Percentiles rank a stretch among this genome's conserved stretches.
Evolutionary conservation across 2,113 vertebrate species (phyloP).

Genomic region (Antigone vipio): DNA sequence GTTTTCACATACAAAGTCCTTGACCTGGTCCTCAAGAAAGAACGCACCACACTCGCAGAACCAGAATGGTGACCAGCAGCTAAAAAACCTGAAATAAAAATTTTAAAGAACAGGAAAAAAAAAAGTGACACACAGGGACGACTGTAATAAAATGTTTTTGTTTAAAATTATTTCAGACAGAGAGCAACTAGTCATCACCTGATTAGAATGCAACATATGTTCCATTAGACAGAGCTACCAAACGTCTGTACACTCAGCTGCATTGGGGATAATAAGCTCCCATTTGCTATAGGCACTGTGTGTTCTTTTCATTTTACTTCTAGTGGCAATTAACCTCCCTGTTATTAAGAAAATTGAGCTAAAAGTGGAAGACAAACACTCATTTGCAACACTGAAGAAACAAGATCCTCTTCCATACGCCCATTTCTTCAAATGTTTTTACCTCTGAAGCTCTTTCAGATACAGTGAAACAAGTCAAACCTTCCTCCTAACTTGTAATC

Average conservation of each 20-base stretch:
- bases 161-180: background rate
- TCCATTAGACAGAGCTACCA: conserved; percentile 11
- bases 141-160: background rate
- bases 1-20: background rate
- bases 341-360: conserved; percentile 51
- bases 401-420: background rate
- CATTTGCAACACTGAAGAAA: background rate
- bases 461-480: background rate
- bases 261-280: conserved; percentile 45
- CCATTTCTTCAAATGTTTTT: background rate
- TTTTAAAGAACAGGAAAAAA: too few species aligned
- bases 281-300: conserved; percentile 7
- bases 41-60: background rate
- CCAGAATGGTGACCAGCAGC: background rate
- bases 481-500: background rate
- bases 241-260: conserved; percentile 46
- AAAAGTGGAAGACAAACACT: conserved; percentile 17
- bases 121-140: background rate
- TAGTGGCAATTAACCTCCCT: conserved; percentile 52
- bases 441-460: background rate
- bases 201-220: conserved; percentile 52
- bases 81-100: background rate
- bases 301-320: conserved; percentile 24
- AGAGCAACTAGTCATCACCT: conserved; percentile 2
- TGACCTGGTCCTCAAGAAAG: background rate